Conservation (phyloP, 2,888 invertebrate genomes). For the Branchellion lobata region DNA sequence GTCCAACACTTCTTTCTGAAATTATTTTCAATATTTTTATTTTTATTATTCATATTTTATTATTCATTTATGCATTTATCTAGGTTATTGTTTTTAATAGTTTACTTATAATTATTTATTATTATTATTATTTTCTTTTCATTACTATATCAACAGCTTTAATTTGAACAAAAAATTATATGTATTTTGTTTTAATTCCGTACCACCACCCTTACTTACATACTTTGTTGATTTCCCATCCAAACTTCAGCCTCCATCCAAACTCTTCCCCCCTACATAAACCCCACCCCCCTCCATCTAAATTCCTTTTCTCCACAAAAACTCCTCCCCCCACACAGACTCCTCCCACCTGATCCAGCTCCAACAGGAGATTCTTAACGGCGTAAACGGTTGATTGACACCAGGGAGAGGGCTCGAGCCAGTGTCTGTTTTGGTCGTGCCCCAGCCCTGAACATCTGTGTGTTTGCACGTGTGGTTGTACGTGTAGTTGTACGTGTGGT, state of each 20-base stretch:
- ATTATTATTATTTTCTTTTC: not conserved
- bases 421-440: constrained; percentile 87
- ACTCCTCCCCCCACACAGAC: not conserved
- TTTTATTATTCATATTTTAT: too few species aligned
- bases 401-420: constrained; percentile 85
- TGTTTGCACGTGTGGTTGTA: not conserved
- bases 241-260: too few species aligned
- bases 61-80: not conserved
- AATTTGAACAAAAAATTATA: too few species aligned
- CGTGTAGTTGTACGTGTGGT: too few species aligned
- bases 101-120: not conserved
- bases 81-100: not conserved
- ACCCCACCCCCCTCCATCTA: not conserved
- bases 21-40: constrained; percentile 50
- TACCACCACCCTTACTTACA: too few species aligned
- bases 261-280: too few species aligned
- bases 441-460: constrained; percentile 79
- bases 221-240: too few species aligned
- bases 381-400: constrained; percentile 88
- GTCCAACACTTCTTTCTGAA: constrained; percentile 75
- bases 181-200: too few species aligned
- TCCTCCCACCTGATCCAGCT: constrained; percentile 66
- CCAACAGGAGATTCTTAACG: constrained; percentile 75
- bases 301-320: not conserved
- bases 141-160: not conserved